Base-by-base conservation (phyloP, 2,797 vertebrate genomes). In the Rhynchotus rufescens region DNA sequence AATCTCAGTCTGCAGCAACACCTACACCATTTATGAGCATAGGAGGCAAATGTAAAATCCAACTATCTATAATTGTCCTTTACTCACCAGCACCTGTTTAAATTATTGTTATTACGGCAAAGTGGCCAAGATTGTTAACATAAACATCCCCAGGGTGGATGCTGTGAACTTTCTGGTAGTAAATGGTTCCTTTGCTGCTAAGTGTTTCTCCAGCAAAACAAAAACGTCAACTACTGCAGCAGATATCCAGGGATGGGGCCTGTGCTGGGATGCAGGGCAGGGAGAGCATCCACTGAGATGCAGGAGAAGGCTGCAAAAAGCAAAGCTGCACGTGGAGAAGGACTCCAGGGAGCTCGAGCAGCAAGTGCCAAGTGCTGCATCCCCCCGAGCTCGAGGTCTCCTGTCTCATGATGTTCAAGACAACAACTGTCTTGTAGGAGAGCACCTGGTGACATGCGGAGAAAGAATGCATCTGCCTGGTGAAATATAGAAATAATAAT, bases 191-290 rank as follows among this genome's bases (percentile, higher is more conserved):
- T 20, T 76, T 21, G n/a, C 25, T 76, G 45, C 20, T 89, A n/a
- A n/a, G n/a, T n/a, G 42, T 49, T 12, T 52, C 38, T 13, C n/a
- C 75, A 64, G 72, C 32, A 42, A 38, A 3, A 72, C 6, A 83
- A 30, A 28, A 78, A 40, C 1, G 4, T 11, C n/a, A 67, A 9
- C 38, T 54, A 59, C 0, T 0, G 38, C 10, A 4, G 54, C 4
- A 13, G 4, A 77, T 12, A 59, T 3, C 10, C 62, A 61, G 45
- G 0, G 0, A 66, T 8, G 49, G 15, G 3, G 9, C 21, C 28
- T 62, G 52, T 54, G 30, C 67, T 3, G 4, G 42, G 47, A 30
- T 84, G 52, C 51, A 22, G 25, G 61, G 23, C 26, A 88, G 30
- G 22, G 19, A 26, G 26, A 26, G 13, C 51, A 52, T 11, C n/a